A percentile compares a stretch with the other conserved stretches of the same genome.
Conservation (phyloP, 2,888 invertebrate species). For the Lysandra coridon region DNA sequence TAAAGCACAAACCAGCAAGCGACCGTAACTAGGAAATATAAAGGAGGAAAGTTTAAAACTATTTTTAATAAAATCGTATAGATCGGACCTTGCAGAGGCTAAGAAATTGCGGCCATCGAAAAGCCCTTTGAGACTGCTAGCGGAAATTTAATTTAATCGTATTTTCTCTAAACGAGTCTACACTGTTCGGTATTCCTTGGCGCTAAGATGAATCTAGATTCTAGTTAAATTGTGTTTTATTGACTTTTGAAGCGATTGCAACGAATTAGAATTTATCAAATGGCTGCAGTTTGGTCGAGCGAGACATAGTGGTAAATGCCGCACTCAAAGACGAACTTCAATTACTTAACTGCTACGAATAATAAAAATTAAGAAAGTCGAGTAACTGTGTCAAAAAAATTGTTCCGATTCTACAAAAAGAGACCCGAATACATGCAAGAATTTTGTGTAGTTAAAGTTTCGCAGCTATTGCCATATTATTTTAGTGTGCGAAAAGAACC, state of each 20-base stretch:
- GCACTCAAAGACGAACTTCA: too few species aligned
- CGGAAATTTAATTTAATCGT: slow-evolving; percentile 76
- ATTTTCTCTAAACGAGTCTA: slow-evolving; percentile 51
- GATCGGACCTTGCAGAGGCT: slow-evolving; percentile 56
- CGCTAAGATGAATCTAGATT: slow-evolving; percentile 11
- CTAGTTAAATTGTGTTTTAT: slow-evolving; percentile 14
- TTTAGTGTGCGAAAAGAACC: too few species aligned
- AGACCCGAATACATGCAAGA: too few species aligned
- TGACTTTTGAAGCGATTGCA: slow-evolving; percentile 20
- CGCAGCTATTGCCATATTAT: too few species aligned
- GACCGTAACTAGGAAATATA: slow-evolving; percentile 6
- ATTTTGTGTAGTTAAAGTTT: too few species aligned
- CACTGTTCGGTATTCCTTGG: slow-evolving; percentile 19
- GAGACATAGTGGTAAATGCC: neutral
- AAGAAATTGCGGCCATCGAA: slow-evolving; percentile 72
- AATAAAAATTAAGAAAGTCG: too few species aligned
- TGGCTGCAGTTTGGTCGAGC: neutral
- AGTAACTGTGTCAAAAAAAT: too few species aligned
- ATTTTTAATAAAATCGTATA: slow-evolving; percentile 29
- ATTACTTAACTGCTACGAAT: too few species aligned
- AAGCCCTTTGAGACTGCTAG: slow-evolving; percentile 69
- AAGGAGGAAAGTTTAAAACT: slow-evolving; percentile 17
- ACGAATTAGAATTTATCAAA: neutral
- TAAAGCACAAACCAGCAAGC: slow-evolving; percentile 37
- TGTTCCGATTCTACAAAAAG: too few species aligned